Conservation (phyloP, 2,888 invertebrate genomes). For the Epinotia brunnichana region DNA sequence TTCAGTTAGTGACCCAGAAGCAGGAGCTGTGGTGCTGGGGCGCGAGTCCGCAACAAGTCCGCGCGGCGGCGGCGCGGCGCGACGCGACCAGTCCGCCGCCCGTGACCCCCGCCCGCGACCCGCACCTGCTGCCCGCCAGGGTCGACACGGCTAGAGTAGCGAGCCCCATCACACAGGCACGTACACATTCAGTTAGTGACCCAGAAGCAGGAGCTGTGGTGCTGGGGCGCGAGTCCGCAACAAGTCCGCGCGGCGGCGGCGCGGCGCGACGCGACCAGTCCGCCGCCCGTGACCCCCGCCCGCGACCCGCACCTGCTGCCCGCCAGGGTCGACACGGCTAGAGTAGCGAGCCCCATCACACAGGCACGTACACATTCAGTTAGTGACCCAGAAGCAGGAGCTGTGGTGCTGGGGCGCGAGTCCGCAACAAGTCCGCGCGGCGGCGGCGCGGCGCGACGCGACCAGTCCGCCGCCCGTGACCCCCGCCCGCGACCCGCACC, state of each 20-base stretch:
- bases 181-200: constrained; percentile 17
- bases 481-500: constrained; percentile 68
- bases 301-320: constrained; percentile 83
- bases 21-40: constrained; percentile 7
- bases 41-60: too few species aligned
- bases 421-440: too few species aligned
- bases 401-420: too few species aligned
- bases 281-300: constrained; percentile 48
- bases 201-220: constrained; percentile 59
- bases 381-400: constrained; percentile 31
- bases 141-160: constrained; percentile 86
- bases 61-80: too few species aligned
- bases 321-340: constrained; percentile 84
- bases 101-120: constrained; percentile 47
- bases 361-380: constrained; percentile 73
- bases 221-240: constrained; percentile 87
- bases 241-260: constrained; percentile 83
- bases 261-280: constrained; percentile 60
- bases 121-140: constrained; percentile 84
- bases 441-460: not conserved
- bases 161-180: constrained; percentile 86
- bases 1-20: constrained; percentile 12
- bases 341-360: constrained; percentile 85
- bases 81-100: not conserved
- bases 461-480: not conserved